Evolutionary conservation across 2,797 vertebrate species (phyloP).

Genomic region (Leucoraja ocellata): DNA sequence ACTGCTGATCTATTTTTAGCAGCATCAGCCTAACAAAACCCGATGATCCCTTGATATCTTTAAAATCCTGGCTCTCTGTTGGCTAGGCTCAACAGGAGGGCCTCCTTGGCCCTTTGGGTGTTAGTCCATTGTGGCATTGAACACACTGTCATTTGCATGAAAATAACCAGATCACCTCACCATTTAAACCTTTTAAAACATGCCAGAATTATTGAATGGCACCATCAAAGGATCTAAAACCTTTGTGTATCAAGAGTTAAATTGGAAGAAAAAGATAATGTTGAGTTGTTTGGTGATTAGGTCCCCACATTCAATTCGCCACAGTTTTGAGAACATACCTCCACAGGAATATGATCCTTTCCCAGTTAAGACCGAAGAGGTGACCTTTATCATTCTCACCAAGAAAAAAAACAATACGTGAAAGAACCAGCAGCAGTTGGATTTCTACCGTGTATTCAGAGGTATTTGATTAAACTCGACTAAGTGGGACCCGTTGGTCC

Average conservation of each 20-base stretch:
- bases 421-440: not conserved
- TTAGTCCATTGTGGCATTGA: not conserved
- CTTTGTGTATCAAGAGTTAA: not conserved
- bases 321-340: not conserved
- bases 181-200: not conserved
- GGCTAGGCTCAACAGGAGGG: no score
- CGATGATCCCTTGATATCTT: no score
- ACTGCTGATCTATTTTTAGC: no score
- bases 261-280: not conserved
- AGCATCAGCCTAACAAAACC: no score
- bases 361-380: not conserved
- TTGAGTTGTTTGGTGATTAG: not conserved
- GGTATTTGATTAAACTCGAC: not conserved
- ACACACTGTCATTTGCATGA: not conserved
- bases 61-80: no score
- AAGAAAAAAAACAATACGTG: not conserved
- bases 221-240: no score
- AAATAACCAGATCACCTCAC: not conserved
- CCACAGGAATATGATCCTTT: not conserved
- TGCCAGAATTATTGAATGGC: not conserved
- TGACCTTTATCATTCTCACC: not conserved
- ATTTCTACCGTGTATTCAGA: no score
- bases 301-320: not conserved
- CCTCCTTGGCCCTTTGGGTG: no score
- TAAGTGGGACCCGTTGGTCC: no score